Base-by-base conservation (phyloP, 2,888 invertebrate species). In the Anodontia alba region DNA sequence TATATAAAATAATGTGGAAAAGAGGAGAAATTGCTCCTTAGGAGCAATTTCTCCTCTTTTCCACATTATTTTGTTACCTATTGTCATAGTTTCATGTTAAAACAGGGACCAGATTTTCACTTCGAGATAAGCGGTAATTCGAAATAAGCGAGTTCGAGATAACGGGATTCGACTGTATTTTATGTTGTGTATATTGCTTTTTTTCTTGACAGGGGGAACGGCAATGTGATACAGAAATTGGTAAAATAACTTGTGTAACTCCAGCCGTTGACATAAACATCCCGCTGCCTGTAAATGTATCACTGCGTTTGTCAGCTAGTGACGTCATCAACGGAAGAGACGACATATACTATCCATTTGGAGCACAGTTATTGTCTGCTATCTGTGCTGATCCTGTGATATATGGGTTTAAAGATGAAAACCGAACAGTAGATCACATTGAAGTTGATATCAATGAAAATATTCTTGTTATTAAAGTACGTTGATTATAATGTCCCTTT, bases 381-480 rank as follows among this genome's bases (percentile, higher is more conserved):
- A 20, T 62, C 2, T 31, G 2, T 33, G 62, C 3, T 3, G 62
- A 62, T 33, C 62, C 62, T 12, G 62, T 33, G 62, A 62, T 62
- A 10, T 62, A 62, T 33, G 62, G 33, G 29, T 62, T 62, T 17
- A 3, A 10, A 26, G 54, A 26, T 8, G 54, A 15, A 26, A 8
- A 26, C 26, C 3, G 15, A 8, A 12, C n/a, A 7, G 26, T 54
- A n/a, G 33, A 62, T 5, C 31, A 12, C 10, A 17, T 33, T 20
- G 62, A 62, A 33, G 29, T 62, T 33, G 62, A 62, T 23, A 33
- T 62, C 12, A 62, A 62, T 62, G 33, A 62, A 10, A 31, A 62
- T 62, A 62, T 33, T 62, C 62, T 62, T 31, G 33, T 33, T 10
- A 62, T 62, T 20, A 2, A 12, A 2, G 62, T 62, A 62, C 10